Base-by-base conservation (phyloP, 2,888 invertebrate genomes). In the Oligia latruncula region DNA sequence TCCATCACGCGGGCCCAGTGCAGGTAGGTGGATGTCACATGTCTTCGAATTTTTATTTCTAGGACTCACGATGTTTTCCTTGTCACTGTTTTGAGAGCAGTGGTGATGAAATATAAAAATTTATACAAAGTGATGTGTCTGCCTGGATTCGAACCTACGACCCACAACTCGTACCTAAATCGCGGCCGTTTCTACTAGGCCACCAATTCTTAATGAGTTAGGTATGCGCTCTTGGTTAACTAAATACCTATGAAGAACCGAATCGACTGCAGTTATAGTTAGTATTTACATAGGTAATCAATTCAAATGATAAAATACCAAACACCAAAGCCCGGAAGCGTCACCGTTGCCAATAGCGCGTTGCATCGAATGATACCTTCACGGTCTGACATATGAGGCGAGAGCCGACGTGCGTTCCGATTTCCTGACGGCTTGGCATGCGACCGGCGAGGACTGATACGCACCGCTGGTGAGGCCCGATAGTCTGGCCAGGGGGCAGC, bases 381-480 rank as follows among this genome's bases (percentile, higher is more conserved):
- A 97, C 89, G 96, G 91, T 92, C 95, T 93, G 90, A 94, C 89
- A 94, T 95, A 95, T 83, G 96, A 95, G 85, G 94, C 94, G 88
- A 94, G 90, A 83, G 95, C 94, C 72, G 95, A 95, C 78, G 96
- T 96, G 88, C 95, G 93, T 82, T 95, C 95, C 87, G 92, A 91
- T 91, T 94, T 95, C 93, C 90, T 93, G 88, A 91, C 85, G 80
- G 91, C 90, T 80, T 87, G 92, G 93, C 94, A 93, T 94, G 95
- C 94, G 91, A 92, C 93, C 83, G 95, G 96, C 94, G 95, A 93
- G 82, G 96, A 94, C 78, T 95, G 95, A 96, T 97, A 97, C 97
- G 96, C 97, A 95, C 97, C 97, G 95, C 97, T 97, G 92, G 97
- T 97, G 90, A 97, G 95, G 87, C 97, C 97, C 55, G 97, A 95